Percentiles rank a stretch among this genome's conserved stretches.
phyloP scores from a whole-genome alignment of 1,140 invertebrate genomes.

The Aphelenchoides fujianensis region DNA sequence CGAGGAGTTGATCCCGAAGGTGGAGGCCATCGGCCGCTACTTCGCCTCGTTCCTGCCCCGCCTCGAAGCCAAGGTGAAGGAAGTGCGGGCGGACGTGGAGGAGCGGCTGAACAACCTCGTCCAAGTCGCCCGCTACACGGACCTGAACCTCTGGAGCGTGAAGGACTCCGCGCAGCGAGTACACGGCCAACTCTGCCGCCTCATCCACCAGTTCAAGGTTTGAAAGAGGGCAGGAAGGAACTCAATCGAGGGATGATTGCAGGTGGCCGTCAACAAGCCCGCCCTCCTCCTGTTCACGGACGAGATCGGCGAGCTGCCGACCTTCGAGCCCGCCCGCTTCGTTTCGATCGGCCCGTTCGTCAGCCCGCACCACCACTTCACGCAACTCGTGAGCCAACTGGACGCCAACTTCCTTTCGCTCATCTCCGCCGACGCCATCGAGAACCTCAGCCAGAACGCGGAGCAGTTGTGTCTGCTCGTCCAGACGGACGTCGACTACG shows the following conservation, averaged over 20 bases:
- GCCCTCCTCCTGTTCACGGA: conserved; percentile 21
- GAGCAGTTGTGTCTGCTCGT: not conserved
- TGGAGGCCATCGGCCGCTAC: conserved; percentile 20
- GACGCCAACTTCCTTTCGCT: not conserved
- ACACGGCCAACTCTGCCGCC: conserved; percentile 54
- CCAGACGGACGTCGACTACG: conserved; percentile 11
- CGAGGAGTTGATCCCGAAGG: not conserved
- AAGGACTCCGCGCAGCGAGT: conserved; percentile 67
- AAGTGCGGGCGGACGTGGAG: conserved; percentile 63
- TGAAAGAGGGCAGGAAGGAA: not conserved
- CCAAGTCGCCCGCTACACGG: conserved; percentile 91
- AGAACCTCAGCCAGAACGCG: not conserved
- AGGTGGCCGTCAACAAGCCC: conserved; percentile 31
- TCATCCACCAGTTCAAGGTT: conserved; percentile 58
- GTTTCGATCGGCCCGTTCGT: not conserved
- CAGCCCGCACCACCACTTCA: not conserved
- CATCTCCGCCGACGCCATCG: not conserved
- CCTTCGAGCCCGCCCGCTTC: not conserved
- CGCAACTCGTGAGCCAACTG: not conserved
- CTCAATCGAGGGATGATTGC: conserved; percentile 9
- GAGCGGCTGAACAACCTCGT: conserved; percentile 83
- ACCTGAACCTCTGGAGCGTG: conserved; percentile 88
- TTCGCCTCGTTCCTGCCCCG: conserved; percentile 17
- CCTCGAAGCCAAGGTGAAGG: conserved; percentile 62
- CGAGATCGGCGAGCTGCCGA: not conserved